A percentile compares a stretch with the other conserved stretches of the same genome.
phyloP scores from a whole-genome alignment of 2,113 vertebrate species.

The Spermophilus dauricus region DNA sequence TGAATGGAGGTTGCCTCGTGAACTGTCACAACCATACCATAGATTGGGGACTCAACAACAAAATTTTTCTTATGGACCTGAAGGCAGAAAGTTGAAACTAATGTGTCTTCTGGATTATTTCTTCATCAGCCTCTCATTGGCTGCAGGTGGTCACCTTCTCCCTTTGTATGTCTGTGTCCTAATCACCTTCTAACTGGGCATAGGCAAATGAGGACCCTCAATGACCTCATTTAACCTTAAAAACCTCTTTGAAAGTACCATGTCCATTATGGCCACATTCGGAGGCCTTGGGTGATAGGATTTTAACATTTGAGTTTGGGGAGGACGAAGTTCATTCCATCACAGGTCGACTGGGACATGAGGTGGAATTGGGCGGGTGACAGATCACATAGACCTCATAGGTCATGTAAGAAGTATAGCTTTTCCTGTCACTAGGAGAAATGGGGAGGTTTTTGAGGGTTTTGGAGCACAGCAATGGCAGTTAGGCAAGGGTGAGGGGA shows the following conservation, averaged over 20 bases:
- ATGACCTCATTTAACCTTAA: background rate
- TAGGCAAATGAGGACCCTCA: background rate
- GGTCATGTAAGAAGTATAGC: background rate
- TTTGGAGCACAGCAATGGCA: background rate
- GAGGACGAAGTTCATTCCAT: background rate
- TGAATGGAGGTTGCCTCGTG: background rate
- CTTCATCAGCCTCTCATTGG: background rate
- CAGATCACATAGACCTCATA: background rate
- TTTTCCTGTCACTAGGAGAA: background rate
- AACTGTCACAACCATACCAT: too few relatives aligned
- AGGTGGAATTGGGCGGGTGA: background rate
- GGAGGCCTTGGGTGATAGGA: too few relatives aligned
- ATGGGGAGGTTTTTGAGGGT: background rate
- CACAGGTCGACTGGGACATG: background rate
- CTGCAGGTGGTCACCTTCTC: background rate
- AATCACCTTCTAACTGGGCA: background rate
- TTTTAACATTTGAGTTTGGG: background rate
- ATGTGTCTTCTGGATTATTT: background rate
- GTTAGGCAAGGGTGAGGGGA: background rate
- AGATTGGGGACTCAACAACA: background rate
- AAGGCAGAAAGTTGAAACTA: background rate
- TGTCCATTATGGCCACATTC: background rate
- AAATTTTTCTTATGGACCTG: background rate
- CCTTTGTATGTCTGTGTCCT: background rate
- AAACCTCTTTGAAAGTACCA: background rate